phyloP scores from a whole-genome alignment of 1,140 invertebrate species.

The Venustaconcha ellipsiformis region DNA sequence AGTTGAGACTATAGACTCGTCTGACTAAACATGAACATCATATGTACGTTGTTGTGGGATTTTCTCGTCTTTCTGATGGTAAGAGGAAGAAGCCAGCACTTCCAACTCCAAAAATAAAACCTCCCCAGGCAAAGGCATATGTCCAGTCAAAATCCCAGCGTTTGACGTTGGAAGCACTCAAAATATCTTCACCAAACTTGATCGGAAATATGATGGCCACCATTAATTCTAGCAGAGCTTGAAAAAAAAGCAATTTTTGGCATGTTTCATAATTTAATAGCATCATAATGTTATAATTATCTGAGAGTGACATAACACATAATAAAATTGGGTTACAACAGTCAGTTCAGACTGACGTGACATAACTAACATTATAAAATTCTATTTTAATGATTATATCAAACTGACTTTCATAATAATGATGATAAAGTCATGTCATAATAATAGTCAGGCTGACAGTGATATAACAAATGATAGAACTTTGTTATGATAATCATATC shows the following conservation, averaged over 20 bases:
- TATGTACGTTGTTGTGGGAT: slow-evolving; percentile 14
- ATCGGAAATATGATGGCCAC: slow-evolving; percentile 40
- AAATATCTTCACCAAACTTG: slow-evolving; percentile 42
- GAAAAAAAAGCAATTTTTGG: slow-evolving; percentile 1
- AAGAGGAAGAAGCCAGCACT: slow-evolving; percentile 35
- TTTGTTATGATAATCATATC: no score
- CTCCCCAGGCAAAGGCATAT: slow-evolving; percentile 45
- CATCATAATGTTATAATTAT: no score
- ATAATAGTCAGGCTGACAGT: no score
- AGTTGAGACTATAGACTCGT: not conserved
- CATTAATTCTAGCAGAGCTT: slow-evolving; percentile 37
- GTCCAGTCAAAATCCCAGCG: slow-evolving; percentile 52
- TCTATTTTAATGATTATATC: no score
- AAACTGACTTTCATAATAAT: no score
- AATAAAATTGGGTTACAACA: no score
- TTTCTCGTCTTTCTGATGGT: slow-evolving; percentile 22
- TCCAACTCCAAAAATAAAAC: slow-evolving; percentile 41
- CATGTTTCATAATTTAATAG: no score
- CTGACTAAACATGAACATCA: not conserved
- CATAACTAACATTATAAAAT: no score
- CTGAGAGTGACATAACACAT: no score
- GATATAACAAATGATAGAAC: no score
- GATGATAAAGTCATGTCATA: no score
- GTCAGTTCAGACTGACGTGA: no score
- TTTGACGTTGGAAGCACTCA: slow-evolving; percentile 18